Conservation (phyloP, 2,113 vertebrate species). For the Pungitius pungitius region DNA sequence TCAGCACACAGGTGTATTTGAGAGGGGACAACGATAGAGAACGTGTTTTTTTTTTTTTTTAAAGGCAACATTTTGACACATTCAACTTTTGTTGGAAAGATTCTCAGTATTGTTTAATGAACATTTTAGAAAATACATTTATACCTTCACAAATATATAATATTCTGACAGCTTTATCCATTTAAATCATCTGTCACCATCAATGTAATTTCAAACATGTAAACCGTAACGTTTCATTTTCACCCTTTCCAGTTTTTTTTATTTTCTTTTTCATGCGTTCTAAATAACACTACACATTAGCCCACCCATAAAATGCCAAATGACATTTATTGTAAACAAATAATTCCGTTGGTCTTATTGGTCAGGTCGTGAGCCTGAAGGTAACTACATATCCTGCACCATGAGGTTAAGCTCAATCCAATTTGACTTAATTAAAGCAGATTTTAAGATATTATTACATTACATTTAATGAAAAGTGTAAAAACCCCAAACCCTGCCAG, state of each 20-base stretch:
- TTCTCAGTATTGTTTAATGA: conserved; percentile 64
- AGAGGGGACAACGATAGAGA: neutral
- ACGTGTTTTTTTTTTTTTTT: no score
- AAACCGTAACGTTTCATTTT: conserved; percentile 7
- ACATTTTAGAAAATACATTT: conserved; percentile 68
- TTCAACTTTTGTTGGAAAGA: conserved; percentile 42
- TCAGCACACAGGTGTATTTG: neutral
- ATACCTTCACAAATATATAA: conserved; percentile 50
- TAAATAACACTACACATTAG: conserved; percentile 37
- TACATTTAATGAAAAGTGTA: conserved; percentile 37
- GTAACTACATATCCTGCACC: conserved; percentile 23
- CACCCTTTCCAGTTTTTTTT: conserved; percentile 29
- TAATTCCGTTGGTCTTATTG: conserved; percentile 10
- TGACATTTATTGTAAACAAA: conserved; percentile 49
- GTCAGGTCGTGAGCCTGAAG: conserved; percentile 10
- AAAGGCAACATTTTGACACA: neutral
- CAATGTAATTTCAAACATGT: conserved; percentile 34
- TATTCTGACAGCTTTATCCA: conserved; percentile 23
- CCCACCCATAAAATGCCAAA: conserved; percentile 21
- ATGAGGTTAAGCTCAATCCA: neutral
- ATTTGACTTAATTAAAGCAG: conserved; percentile 29
- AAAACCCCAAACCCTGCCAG: conserved; percentile 16
- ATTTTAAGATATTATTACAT: conserved; percentile 26
- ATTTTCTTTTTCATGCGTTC: conserved; percentile 14
- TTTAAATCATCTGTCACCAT: conserved; percentile 14